These are phyloP conservation scores for Dendroctonus ponderosae DNA, from an alignment of 1,140 invertebrate genomes.

Conservation along the genomic window DNA sequence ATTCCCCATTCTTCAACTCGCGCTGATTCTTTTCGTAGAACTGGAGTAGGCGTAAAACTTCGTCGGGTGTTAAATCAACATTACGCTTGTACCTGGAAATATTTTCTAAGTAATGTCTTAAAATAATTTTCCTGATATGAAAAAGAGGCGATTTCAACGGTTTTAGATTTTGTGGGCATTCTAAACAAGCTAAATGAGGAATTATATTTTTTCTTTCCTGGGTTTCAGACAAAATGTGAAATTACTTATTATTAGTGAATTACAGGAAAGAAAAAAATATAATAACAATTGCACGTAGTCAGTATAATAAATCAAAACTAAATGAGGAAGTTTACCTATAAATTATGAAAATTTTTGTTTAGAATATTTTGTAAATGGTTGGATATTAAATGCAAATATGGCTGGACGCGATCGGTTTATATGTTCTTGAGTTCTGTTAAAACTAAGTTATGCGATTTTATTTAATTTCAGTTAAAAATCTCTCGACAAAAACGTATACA, in stretches of 20 bases:
- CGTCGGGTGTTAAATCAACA: slow-evolving; percentile 46
- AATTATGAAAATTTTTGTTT: too few relatives aligned
- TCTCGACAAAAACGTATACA: too few relatives aligned
- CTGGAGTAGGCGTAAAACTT: slow-evolving; percentile 43
- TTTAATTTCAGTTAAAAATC: too few relatives aligned
- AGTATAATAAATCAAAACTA: too few relatives aligned
- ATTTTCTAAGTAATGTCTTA: neutral
- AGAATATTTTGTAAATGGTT: too few relatives aligned
- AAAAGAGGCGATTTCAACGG: neutral
- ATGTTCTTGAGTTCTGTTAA: too few relatives aligned
- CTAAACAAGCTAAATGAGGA: neutral
- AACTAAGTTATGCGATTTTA: too few relatives aligned
- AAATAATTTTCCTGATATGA: neutral
- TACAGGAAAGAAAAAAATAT: neutral
- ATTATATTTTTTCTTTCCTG: neutral
- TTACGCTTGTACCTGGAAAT: slow-evolving; percentile 40
- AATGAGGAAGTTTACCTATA: too few relatives aligned
- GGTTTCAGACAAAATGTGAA: neutral
- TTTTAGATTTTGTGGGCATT: neutral
- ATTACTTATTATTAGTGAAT: neutral
- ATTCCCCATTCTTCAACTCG: slow-evolving; percentile 19
- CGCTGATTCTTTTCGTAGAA: slow-evolving; percentile 45
- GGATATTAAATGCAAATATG: too few relatives aligned
- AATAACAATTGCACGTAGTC: neutral
- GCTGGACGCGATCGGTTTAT: too few relatives aligned